phyloP scores from a whole-genome alignment of 2,888 invertebrate species.

The Lydus trimaculatus region DNA sequence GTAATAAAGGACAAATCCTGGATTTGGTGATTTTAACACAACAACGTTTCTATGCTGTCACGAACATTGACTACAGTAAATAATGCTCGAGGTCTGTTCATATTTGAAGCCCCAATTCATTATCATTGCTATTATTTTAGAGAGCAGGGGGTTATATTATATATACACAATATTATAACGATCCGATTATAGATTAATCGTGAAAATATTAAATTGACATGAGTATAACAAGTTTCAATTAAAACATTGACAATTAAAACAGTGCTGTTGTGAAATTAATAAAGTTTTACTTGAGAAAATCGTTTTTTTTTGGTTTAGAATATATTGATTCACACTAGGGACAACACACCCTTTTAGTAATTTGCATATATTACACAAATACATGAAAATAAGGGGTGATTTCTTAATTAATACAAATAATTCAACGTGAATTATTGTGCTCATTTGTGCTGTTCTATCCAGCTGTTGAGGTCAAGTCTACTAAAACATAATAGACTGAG shows the following conservation, averaged over 20 bases:
- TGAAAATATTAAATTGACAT: conserved; percentile 10
- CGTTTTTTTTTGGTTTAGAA: neutral
- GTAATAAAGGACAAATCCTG: conserved; percentile 7
- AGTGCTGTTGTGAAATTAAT: neutral
- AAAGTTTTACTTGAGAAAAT: neutral
- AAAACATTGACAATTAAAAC: neutral
- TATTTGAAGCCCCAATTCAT: conserved; percentile 20
- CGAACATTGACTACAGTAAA: conserved; percentile 22
- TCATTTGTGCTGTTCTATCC: neutral
- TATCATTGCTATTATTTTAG: conserved; percentile 23
- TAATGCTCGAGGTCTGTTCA: conserved; percentile 19
- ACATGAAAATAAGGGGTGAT: conserved; percentile 10
- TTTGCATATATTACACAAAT: conserved; percentile 12
- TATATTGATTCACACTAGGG: conserved; percentile 4
- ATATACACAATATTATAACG: too few species aligned
- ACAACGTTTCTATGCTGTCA: conserved; percentile 13
- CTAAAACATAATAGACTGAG: neutral
- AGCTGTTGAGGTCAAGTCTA: neutral
- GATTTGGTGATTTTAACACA: conserved; percentile 7
- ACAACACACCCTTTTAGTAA: neutral
- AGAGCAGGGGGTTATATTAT: conserved; percentile 5
- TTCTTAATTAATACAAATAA: conserved; percentile 15
- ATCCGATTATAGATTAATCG: conserved; percentile 25
- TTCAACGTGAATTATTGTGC: neutral
- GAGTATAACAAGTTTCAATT: neutral